Evolutionary conservation across 2,113 vertebrate genomes (phyloP).

Genomic region (Trinectes maculatus): DNA sequence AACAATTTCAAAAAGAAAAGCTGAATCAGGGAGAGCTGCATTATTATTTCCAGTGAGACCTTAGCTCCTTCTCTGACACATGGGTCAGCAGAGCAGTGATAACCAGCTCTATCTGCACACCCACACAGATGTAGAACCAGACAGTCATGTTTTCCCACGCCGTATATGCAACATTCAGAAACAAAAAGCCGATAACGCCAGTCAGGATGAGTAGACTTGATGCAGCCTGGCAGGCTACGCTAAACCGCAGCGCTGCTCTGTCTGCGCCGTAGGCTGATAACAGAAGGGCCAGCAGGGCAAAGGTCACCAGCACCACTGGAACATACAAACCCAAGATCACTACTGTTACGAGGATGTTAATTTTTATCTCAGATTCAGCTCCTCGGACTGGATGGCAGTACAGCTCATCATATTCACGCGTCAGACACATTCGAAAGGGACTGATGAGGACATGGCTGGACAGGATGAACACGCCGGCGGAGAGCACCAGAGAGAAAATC

Average conservation of each 20-base stretch:
- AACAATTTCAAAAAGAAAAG: too few relatives aligned
- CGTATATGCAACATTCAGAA: constrained; percentile 3
- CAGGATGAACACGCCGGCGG: constrained; percentile 28
- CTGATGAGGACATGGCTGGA: constrained; percentile 31
- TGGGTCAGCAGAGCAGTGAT: constrained; percentile 15
- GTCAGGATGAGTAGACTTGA: constrained; percentile 26
- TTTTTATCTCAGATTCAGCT: not conserved
- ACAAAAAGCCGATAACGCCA: constrained; percentile 18
- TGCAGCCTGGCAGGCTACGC: constrained; percentile 22
- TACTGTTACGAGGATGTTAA: not conserved
- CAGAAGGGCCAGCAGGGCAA: constrained; percentile 51
- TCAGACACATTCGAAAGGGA: constrained; percentile 15
- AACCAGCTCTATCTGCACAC: constrained; percentile 34
- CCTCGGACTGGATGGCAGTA: not conserved
- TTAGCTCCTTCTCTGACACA: not conserved
- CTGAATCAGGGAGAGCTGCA: not conserved
- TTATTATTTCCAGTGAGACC: constrained; percentile 14
- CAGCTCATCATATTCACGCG: not conserved
- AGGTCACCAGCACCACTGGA: constrained; percentile 38
- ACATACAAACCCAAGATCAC: constrained; percentile 24
- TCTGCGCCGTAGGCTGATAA: constrained; percentile 33
- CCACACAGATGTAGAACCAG: constrained; percentile 39
- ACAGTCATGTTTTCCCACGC: constrained; percentile 6
- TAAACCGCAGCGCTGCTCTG: constrained; percentile 4
- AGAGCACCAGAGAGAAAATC: constrained; percentile 14